Conservation (phyloP, 2,113 vertebrate genomes). For the Phalacrocorax aristotelis region DNA sequence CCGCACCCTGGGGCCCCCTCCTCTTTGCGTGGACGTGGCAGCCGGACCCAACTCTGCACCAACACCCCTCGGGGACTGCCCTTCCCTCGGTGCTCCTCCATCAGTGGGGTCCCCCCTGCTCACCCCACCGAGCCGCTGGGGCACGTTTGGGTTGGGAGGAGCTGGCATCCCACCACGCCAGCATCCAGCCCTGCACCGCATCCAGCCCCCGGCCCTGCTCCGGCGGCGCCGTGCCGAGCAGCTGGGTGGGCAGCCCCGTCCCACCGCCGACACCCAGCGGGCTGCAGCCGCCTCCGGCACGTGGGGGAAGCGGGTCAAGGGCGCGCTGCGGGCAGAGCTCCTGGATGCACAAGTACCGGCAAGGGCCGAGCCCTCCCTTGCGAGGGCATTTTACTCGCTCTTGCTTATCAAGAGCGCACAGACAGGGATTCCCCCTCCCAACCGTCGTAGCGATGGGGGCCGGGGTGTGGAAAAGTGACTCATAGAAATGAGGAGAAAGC, state of each 20-base stretch:
- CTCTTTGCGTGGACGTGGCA: fast-evolving
- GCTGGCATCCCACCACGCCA: neutral
- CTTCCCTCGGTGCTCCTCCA: neutral
- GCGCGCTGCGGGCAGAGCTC: neutral
- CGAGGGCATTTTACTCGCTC: neutral
- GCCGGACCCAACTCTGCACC: neutral
- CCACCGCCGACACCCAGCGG: neutral
- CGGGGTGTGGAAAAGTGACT: neutral
- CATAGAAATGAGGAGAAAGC: neutral
- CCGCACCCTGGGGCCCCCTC: fast-evolving
- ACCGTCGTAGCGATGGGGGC: neutral
- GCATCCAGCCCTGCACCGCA: fast-evolving
- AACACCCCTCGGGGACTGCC: fast-evolving
- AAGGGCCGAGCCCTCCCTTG: neutral
- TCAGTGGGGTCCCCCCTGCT: neutral
- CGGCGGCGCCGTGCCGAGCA: neutral
- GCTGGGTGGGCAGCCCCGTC: neutral
- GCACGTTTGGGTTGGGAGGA: fast-evolving
- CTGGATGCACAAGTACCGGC: neutral
- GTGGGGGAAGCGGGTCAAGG: neutral
- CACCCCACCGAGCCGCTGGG: fast-evolving
- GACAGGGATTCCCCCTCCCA: neutral
- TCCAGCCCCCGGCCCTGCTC: neutral
- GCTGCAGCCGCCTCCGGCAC: neutral
- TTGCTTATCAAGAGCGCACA: neutral